Evolutionary conservation across 2,113 vertebrate species (phyloP), one percentile per base, ranked within the genome.

Genomic region (Aleadryas rufinucha): DNA sequence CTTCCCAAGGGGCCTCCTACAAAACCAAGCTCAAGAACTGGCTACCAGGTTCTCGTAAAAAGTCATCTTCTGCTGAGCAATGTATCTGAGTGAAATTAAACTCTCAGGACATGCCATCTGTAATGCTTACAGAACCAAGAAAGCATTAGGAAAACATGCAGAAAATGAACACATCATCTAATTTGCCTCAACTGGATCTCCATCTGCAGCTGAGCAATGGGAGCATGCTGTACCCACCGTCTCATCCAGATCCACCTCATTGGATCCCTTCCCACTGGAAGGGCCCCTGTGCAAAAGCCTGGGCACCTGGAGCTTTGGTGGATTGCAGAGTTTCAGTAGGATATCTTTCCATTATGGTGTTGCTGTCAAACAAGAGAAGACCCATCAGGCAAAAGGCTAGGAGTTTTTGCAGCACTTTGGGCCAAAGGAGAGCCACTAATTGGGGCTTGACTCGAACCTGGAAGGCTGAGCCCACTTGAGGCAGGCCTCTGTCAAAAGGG

Each of bases 151-250:
- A 93, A 95, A 93, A 22, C 30, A 63, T 13, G 45, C 63, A 77
- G 63, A 91, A 91, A 91, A 79, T 42, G 8, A 87, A 35, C 8
- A n/a, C 16, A 18, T 41, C 3, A 1, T 42, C 52, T 84, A 30
- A 90, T 57, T 79, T 89, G 27, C 26, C 57, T 91, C 35, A 84
- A 4, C 28, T 63, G 27, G n/a, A 10, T 83, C 50, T 69, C 14
- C 10, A 44, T 10, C 16, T 42, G 64, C 44, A 77, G 42, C 27
- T 74, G 50, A 83, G 70, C 0, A 5, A 17, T 0, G 0, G 23
- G 59, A 83, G 3, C 0, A 0, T 53, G 47, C 20, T 0, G 0
- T 10, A 53, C 4, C 3, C 6, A 18, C 27, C 5, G 70, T 56
- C 59, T 44, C 53, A 53, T 16, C 23, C 3, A 3, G 37, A 64